phyloP scores from a whole-genome alignment of 1,140 invertebrate genomes.

The silkworm (Bombyx mori) region ASM3026992v2 NC_085131.1:11145001-11145500 shows the following conservation, averaged over 20 bases:
- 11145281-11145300: no score
- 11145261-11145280: neutral
- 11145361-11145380: slow-evolving; percentile 2
- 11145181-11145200: slow-evolving; percentile 11
- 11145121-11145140: slow-evolving; percentile 55
- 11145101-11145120: slow-evolving; percentile 46
- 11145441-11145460: no score
- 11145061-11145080: slow-evolving; percentile 70
- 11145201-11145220: slow-evolving; percentile 6
- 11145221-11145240: slow-evolving; percentile 1
- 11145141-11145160: slow-evolving; percentile 33
- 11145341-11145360: slow-evolving; percentile 18
- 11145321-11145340: slow-evolving; percentile 2
- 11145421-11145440: no score
- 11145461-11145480: no score
- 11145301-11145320: slow-evolving; percentile 4
- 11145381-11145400: no score
- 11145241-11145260: slow-evolving; percentile 1
- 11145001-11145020: slow-evolving; percentile 70
- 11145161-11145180: slow-evolving; percentile 28
- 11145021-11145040: slow-evolving; percentile 68
- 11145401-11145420: no score
- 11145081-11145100: slow-evolving; percentile 68
- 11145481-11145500: no score
- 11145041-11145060: slow-evolving; percentile 71